These are phyloP conservation scores for Leptinotarsa defecta DNA, from an alignment of 1,140 invertebrate genomes.

Conservation along the genomic window DNA sequence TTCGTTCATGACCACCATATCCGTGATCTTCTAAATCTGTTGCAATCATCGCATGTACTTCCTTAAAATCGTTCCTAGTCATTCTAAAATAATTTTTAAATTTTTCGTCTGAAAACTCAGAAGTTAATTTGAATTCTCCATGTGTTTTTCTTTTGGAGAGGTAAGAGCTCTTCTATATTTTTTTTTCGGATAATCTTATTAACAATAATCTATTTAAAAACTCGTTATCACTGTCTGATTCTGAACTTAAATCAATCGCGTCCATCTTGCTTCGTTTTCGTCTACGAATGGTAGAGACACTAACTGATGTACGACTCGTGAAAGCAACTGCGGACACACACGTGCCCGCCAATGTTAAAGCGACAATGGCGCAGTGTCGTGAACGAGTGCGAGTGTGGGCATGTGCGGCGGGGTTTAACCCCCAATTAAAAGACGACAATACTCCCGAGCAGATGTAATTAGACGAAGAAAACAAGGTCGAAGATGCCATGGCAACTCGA, in stretches of 20 bases:
- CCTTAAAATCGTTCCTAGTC: constrained; percentile 30
- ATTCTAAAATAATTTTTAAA: constrained; percentile 35
- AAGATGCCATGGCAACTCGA: too few species aligned
- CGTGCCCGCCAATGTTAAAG: not conserved
- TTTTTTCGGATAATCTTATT: constrained; percentile 8
- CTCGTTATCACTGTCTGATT: constrained; percentile 13
- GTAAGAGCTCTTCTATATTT: constrained; percentile 22
- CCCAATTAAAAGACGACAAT: too few species aligned
- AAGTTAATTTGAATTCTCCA: constrained; percentile 34
- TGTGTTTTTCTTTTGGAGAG: constrained; percentile 27
- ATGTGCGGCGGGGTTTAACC: too few species aligned
- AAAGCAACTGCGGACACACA: constrained; percentile 2
- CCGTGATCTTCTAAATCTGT: constrained; percentile 16
- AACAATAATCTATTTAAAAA: not conserved
- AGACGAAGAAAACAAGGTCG: too few species aligned
- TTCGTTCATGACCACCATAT: constrained; percentile 1
- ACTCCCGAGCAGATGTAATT: too few species aligned
- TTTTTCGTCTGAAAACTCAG: constrained; percentile 29
- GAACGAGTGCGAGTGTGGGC: constrained; percentile 10
- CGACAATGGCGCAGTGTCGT: constrained; percentile 9
- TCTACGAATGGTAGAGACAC: too few species aligned
- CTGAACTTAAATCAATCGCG: constrained; percentile 11
- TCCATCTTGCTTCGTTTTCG: not conserved
- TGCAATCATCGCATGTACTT: constrained; percentile 24
- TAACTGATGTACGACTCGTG: too few species aligned